Conservation (phyloP, 2,113 vertebrate genomes). For the Nesoenas mayeri region DNA sequence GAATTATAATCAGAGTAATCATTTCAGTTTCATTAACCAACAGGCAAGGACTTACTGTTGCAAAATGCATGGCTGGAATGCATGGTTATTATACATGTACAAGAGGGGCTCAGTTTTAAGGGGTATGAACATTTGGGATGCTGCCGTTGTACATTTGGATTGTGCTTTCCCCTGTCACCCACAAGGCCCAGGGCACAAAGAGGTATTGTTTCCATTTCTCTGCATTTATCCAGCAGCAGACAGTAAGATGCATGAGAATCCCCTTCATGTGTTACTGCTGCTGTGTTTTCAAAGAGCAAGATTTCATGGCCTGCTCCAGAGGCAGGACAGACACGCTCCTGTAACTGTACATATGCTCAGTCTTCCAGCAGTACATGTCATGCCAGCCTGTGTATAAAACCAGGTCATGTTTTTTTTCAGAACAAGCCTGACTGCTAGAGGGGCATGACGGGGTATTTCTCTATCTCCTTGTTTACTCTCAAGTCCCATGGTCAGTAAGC, state of each 20-base stretch:
- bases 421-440: background rate
- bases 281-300: background rate
- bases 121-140: background rate
- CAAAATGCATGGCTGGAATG: background rate
- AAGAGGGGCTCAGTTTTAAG: background rate
- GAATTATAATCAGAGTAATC: background rate
- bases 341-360: background rate
- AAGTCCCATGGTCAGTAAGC: background rate
- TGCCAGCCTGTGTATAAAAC: background rate
- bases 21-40: background rate
- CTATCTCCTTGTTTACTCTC: background rate
- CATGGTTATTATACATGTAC: background rate
- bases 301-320: background rate
- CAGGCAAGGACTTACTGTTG: background rate
- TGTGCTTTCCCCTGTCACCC: background rate
- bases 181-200: background rate
- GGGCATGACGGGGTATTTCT: background rate
- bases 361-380: background rate
- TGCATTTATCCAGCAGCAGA: background rate
- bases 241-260: background rate
- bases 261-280: rapidly evolving
- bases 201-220: background rate
- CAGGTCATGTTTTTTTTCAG: background rate
- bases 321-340: background rate
- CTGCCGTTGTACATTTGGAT: background rate